Percentiles rank a stretch among this genome's conserved stretches.
phyloP scores from a whole-genome alignment of 2,797 vertebrate genomes.

The Podarcis siculus region DNA sequence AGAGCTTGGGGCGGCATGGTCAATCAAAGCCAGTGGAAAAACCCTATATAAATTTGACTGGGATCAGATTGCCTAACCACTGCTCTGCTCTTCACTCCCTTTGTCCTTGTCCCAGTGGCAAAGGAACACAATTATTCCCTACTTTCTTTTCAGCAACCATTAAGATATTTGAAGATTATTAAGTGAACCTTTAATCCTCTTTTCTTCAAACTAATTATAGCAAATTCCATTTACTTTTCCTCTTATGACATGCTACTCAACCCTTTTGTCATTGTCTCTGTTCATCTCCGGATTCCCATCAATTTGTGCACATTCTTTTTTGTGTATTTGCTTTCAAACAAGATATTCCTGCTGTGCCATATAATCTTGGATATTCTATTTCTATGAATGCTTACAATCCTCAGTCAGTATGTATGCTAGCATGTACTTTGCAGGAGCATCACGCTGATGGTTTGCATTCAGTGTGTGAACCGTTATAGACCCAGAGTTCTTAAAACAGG shows the following conservation, averaged over 20 bases:
- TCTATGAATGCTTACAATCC: neutral
- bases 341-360: neutral
- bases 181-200: slow-evolving; percentile 30
- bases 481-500: neutral
- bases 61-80: neutral
- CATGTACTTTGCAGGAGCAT: neutral
- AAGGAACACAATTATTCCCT: slow-evolving; percentile 15
- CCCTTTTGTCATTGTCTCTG: neutral
- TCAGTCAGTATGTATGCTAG: neutral
- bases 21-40: neutral
- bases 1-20: neutral
- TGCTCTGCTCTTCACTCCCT: neutral
- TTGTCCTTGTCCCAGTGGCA: slow-evolving; percentile 15
- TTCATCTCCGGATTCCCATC: neutral
- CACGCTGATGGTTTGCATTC: neutral
- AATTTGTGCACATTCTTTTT: neutral
- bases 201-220: slow-evolving; percentile 27
- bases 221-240: slow-evolving; percentile 1
- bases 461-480: neutral
- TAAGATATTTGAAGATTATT: slow-evolving; percentile 31
- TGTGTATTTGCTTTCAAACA: neutral
- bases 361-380: neutral
- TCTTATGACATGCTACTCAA: slow-evolving; percentile 4
- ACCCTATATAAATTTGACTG: neutral
- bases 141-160: slow-evolving; percentile 5